Conservation (phyloP, 2,797 vertebrate species). For the Cephalopachus bancanus region DNA sequence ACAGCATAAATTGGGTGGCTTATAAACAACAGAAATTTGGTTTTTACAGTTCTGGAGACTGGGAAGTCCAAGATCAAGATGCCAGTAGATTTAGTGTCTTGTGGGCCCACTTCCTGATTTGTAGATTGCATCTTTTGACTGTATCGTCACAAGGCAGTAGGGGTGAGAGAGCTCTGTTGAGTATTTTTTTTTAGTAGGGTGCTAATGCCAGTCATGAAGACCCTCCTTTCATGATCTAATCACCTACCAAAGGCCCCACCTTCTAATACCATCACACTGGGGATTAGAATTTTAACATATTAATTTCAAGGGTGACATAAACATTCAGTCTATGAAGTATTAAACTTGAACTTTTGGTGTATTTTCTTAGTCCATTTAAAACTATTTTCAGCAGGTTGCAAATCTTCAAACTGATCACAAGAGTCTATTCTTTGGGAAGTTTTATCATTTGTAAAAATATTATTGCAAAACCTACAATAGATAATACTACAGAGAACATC, state of each 20-base stretch:
- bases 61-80: not conserved
- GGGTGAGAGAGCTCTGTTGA: not conserved
- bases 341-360: not conserved
- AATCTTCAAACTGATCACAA: not conserved
- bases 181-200: not conserved
- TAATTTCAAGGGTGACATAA: not conserved
- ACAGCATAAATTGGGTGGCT: not conserved
- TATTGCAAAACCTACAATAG: not conserved
- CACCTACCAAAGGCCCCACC: not conserved
- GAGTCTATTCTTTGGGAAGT: not conserved
- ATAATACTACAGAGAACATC: not conserved
- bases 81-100: not conserved
- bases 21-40: not conserved
- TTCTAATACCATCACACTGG: not conserved
- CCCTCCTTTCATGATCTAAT: not conserved
- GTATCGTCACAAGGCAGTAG: not conserved
- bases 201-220: not conserved
- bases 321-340: not conserved
- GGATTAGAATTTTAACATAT: not conserved
- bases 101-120: not conserved
- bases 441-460: not conserved
- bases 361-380: not conserved
- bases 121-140: not conserved
- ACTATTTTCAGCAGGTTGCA: not conserved
- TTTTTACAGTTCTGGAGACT: not conserved